Percentiles rank a stretch among this genome's conserved stretches.
phyloP scores from a whole-genome alignment of 2,113 vertebrate species.

The Oryzias javanicus region DNA sequence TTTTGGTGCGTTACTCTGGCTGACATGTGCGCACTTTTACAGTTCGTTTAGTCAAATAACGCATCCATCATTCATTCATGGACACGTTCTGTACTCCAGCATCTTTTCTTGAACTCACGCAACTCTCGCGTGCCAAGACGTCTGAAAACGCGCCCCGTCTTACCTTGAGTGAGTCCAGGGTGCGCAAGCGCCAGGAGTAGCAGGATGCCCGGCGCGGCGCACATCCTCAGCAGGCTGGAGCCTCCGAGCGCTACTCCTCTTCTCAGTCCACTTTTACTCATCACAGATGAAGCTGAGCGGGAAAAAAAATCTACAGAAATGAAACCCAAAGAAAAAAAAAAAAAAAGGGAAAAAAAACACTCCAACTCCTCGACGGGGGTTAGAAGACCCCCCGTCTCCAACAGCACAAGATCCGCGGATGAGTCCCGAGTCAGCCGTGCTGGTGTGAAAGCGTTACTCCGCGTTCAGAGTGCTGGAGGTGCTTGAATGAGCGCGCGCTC shows the following conservation, averaged over 20 bases:
- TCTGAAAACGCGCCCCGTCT: constrained; percentile 47
- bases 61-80: not conserved
- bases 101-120: not conserved
- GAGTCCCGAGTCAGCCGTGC: constrained; percentile 18
- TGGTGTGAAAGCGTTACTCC: constrained; percentile 21
- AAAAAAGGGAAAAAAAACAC: constrained; percentile 18
- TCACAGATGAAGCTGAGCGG: constrained; percentile 58
- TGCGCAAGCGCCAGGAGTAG: constrained; percentile 81
- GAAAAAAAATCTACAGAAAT: too few species aligned
- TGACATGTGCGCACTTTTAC: not conserved
- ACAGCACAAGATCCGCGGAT: constrained; percentile 31
- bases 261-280: constrained; percentile 85
- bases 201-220: constrained; percentile 82
- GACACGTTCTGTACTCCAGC: constrained; percentile 7
- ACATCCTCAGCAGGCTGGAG: constrained; percentile 79
- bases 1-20: too few species aligned
- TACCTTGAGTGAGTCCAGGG: constrained; percentile 85
- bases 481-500: constrained; percentile 47
- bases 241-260: constrained; percentile 79
- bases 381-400: constrained; percentile 10
- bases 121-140: too few species aligned
- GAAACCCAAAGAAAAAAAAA: too few species aligned
- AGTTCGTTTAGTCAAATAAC: not conserved
- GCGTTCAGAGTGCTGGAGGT: constrained; percentile 28
- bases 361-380: constrained; percentile 51